A percentile compares a stretch with the other conserved stretches of the same genome.
These are phyloP conservation scores for Cerastis leucographa DNA, from an alignment of 2,888 invertebrate species.

Conservation along the genomic window DNA sequence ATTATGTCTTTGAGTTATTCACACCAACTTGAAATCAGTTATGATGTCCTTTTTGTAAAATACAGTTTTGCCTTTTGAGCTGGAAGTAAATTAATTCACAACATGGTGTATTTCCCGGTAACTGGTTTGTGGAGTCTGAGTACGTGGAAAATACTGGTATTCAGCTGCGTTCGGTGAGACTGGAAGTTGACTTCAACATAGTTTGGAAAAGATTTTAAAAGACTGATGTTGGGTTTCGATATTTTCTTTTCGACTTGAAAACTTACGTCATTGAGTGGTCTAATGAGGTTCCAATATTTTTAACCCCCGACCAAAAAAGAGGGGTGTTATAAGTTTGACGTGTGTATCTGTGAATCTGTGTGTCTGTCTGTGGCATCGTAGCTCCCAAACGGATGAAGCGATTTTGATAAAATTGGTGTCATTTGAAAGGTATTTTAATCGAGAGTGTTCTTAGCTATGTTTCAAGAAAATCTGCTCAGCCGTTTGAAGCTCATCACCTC, in stretches of 20 bases:
- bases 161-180: background rate
- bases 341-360: too few species aligned
- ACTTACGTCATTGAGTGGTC: background rate
- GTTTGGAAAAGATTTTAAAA: too few species aligned
- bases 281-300: background rate
- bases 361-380: too few species aligned
- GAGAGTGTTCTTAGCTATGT: too few species aligned
- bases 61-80: background rate
- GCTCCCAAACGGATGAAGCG: too few species aligned
- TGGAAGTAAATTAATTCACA: background rate
- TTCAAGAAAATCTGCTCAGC: too few species aligned
- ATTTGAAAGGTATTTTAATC: too few species aligned
- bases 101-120: background rate
- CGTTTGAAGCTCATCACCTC: too few species aligned
- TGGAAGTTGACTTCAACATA: background rate
- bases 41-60: background rate
- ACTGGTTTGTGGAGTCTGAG: background rate
- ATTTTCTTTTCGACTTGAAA: background rate
- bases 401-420: too few species aligned
- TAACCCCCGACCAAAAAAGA: too few species aligned
- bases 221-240: background rate
- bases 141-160: background rate
- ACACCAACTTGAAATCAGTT: background rate
- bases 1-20: too few species aligned
- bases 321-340: too few species aligned